Evolutionary conservation across 2,888 invertebrate genomes (phyloP).

Genomic region (Vanessa cardui): DNA sequence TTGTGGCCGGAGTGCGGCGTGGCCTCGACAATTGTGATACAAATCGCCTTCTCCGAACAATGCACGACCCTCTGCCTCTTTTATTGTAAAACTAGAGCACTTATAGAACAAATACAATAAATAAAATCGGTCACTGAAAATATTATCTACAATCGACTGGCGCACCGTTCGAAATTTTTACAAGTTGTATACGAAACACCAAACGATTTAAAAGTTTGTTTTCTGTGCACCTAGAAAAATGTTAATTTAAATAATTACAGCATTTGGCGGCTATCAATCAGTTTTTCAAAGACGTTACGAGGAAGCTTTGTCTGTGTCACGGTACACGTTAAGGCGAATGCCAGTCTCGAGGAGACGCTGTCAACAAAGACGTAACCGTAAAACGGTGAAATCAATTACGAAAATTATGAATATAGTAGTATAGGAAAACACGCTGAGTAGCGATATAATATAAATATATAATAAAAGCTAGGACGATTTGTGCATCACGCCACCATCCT

Average conservation of each 20-base stretch:
- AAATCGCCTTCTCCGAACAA: constrained; percentile 26
- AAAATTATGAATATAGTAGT: not conserved
- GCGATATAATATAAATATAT: not conserved
- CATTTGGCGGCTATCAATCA: no score
- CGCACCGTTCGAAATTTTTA: not conserved
- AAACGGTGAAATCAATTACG: no score
- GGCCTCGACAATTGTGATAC: constrained; percentile 19
- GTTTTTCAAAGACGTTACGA: not conserved
- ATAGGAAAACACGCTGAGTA: not conserved
- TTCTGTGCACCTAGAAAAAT: not conserved
- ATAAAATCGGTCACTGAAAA: not conserved
- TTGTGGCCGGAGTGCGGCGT: not conserved
- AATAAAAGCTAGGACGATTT: not conserved
- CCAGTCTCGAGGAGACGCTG: not conserved
- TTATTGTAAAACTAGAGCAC: constrained; percentile 30
- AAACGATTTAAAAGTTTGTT: not conserved
- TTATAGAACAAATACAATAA: constrained; percentile 17
- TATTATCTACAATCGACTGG: not conserved
- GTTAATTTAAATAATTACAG: no score
- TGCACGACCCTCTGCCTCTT: constrained; percentile 28
- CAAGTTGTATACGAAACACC: not conserved
- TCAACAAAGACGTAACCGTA: not conserved
- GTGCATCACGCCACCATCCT: not conserved
- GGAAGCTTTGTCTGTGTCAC: not conserved
- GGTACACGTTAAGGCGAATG: not conserved